phyloP scores from a whole-genome alignment of 2,797 vertebrate genomes.

The Syndactyla subalaris region DNA sequence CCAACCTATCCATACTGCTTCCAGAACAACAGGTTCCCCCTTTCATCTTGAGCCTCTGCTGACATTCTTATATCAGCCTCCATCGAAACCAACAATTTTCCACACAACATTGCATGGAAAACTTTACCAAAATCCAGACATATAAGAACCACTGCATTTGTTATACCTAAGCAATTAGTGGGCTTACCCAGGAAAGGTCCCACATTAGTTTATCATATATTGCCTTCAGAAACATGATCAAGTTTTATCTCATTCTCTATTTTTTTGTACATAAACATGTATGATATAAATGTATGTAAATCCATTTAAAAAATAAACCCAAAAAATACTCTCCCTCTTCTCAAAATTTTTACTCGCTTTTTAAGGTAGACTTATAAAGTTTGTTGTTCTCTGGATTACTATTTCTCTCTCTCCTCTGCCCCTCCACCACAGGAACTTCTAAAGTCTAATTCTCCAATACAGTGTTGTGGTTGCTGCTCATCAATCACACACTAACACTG shows the following conservation, averaged over 20 bases:
- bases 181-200: neutral
- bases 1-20: neutral
- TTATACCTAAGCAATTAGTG: neutral
- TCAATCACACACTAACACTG: neutral
- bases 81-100: neutral
- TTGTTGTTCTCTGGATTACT: neutral
- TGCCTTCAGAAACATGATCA: neutral
- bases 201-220: neutral
- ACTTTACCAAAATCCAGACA: neutral
- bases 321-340: accelerated
- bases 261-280: neutral
- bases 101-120: accelerated
- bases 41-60: neutral
- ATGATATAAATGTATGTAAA: neutral
- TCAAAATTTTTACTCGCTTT: neutral
- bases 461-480: neutral
- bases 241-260: neutral
- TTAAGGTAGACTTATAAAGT: neutral
- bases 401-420: neutral
- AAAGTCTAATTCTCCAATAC: neutral
- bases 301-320: neutral
- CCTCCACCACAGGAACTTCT: neutral
- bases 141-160: neutral
- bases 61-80: neutral
- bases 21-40: neutral